Percentiles rank a stretch among this genome's conserved stretches.
Evolutionary conservation across 64 coral and sea anemone species (phyloP).

Genomic region (Stichodactyla helianthus): DNA sequence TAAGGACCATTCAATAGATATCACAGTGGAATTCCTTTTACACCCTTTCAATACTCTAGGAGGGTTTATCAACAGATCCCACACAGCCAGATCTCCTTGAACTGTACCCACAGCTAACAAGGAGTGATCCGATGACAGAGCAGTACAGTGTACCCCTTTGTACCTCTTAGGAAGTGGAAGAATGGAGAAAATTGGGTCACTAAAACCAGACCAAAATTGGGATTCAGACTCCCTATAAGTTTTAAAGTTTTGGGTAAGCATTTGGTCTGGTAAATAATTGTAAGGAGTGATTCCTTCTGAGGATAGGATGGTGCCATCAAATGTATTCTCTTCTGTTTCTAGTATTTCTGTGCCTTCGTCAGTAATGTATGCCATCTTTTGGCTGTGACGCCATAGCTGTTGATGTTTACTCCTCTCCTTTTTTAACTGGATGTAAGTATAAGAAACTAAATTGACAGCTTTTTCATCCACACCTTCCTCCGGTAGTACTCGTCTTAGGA

Average conservation of each 20-base stretch:
- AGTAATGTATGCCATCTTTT: slow-evolving; percentile 13
- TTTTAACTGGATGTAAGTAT: slow-evolving; percentile 43
- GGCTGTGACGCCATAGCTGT: slow-evolving; percentile 54
- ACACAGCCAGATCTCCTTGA: slow-evolving; percentile 70
- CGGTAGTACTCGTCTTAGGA: slow-evolving; percentile 29
- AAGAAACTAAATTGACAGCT: slow-evolving; percentile 28
- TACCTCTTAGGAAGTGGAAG: slow-evolving; percentile 65
- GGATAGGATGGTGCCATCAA: slow-evolving; percentile 69
- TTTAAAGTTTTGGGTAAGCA: slow-evolving; percentile 40
- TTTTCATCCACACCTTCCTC: slow-evolving; percentile 27
- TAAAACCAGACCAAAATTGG: slow-evolving; percentile 62
- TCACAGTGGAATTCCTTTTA: slow-evolving; percentile 44
- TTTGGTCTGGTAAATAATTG: slow-evolving; percentile 36
- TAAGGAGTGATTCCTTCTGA: slow-evolving; percentile 60
- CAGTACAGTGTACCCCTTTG: slow-evolving; percentile 56
- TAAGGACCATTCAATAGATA: slow-evolving; percentile 54
- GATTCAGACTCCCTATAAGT: slow-evolving; percentile 64
- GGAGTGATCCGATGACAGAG: slow-evolving; percentile 57
- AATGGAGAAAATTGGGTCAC: slow-evolving; percentile 11
- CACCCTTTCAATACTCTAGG: slow-evolving; percentile 64
- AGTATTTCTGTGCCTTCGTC: slow-evolving; percentile 19
- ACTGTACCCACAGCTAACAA: slow-evolving; percentile 61
- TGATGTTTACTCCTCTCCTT: slow-evolving; percentile 56
- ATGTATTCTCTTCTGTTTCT: slow-evolving; percentile 39
- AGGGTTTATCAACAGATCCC: slow-evolving; percentile 56